Evolutionary conservation across 2,888 invertebrate species (phyloP).

Genomic region (Diplazon laetatorius): DNA sequence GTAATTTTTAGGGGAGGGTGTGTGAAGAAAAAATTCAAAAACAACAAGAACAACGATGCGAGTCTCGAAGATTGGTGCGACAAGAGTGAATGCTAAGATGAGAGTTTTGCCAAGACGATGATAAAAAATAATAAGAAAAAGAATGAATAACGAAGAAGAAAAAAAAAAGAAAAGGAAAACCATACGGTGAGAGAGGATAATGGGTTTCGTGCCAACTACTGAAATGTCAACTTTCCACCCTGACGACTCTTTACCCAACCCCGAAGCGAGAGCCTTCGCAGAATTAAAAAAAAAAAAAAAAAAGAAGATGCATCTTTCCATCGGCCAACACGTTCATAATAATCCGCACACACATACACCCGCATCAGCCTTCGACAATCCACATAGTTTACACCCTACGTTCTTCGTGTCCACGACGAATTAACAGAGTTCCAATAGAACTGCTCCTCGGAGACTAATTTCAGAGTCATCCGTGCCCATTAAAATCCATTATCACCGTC

Average conservation of each 20-base stretch:
- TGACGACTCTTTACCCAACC: constrained; percentile 27
- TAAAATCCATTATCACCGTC: too few relatives aligned
- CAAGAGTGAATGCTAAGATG: too few relatives aligned
- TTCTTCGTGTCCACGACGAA: constrained; percentile 70
- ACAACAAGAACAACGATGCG: constrained; percentile 8
- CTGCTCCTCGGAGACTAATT: constrained; percentile 79
- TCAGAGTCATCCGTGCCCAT: constrained; percentile 69
- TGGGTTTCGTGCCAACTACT: constrained; percentile 65
- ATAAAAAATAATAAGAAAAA: constrained; percentile 36
- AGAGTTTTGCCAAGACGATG: constrained; percentile 48
- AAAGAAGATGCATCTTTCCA: constrained; percentile 47
- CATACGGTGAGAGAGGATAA: constrained; percentile 57
- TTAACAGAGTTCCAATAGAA: constrained; percentile 74
- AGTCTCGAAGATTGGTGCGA: too few relatives aligned
- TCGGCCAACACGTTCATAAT: constrained; percentile 59
- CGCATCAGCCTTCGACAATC: constrained; percentile 75
- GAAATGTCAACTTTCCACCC: constrained; percentile 66
- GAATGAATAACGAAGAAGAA: constrained; percentile 6
- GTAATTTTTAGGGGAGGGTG: too few relatives aligned
- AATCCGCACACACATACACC: constrained; percentile 37
- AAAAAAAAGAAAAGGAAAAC: constrained; percentile 18
- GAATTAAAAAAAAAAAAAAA: too few relatives aligned
- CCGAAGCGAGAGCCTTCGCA: too few relatives aligned
- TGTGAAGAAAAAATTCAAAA: constrained; percentile 13
- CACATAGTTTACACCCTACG: constrained; percentile 66